Evolutionary conservation across 2,113 vertebrate genomes (phyloP), one percentile per base, ranked within the genome.

Genomic region (Odocoileus hemionus): DNA sequence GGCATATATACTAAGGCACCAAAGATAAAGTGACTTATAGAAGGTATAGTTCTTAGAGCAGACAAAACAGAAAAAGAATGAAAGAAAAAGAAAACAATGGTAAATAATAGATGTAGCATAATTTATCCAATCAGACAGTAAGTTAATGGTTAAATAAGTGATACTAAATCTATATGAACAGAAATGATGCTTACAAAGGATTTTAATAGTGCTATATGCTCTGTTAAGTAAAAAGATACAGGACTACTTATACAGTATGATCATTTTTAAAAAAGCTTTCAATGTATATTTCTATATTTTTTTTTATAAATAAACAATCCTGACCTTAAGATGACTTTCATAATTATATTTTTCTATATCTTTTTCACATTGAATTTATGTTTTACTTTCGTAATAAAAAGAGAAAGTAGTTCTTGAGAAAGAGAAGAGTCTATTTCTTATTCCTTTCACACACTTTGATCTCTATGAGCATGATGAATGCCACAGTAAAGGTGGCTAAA

Each of bases 301-400:
- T 82, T 39, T 39, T 39, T 61, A 57, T 43, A 88, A 92, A 70
- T 52, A 43, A 80, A 74, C 12, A 93, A 58, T 26, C 5, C 11
- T 60, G 39, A 89, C 67, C 43, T 91, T 89, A 33, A 91, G 36
- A 58, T 78, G 79, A 61, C 26, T 87, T 97, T 55, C 7, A 52
- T 82, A 47, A 54, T 86, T 89, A 57, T 64, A 86, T 36, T 85
- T 90, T 43, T 84, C 26, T 52, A 1, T 47, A 12, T 54, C 89
- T 89, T 86, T 84, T 86, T 43, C 83, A 80, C 43, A 64, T 23
- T 58, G 23, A 64, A 80, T 43, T 76, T 17, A 14, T 60, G 5
- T 47, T 95, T 91, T 60, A 83, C 78, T 80, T 89, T 92, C 60
- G 60, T 67, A 90, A 82, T 86, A 89, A 92, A 89, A 87, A 39